A percentile compares a stretch with the other conserved stretches of the same genome.
phyloP scores from a whole-genome alignment of 2,888 invertebrate genomes.

The Pemphredon lugubris region DNA sequence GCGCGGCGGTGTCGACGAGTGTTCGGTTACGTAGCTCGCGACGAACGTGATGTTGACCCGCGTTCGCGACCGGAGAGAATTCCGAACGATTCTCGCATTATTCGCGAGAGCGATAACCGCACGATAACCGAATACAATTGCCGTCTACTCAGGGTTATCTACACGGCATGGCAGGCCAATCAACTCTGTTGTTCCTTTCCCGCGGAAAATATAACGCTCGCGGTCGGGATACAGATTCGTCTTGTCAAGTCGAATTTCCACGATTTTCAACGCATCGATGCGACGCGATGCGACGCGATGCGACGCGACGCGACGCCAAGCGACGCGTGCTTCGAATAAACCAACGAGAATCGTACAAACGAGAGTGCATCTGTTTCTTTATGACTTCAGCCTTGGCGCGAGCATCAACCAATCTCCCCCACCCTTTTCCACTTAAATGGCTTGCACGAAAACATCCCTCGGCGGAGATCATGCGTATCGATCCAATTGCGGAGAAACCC shows the following conservation, averaged over 20 bases:
- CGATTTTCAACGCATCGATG: not conserved
- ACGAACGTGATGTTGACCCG: slow-evolving; percentile 27
- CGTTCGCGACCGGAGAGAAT: slow-evolving; percentile 21
- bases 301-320: no score
- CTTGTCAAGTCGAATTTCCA: slow-evolving; percentile 8
- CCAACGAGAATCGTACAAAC: no score
- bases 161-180: slow-evolving; percentile 79
- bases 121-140: slow-evolving; percentile 79
- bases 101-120: slow-evolving; percentile 74
- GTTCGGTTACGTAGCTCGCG: slow-evolving; percentile 62
- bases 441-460: no score
- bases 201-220: slow-evolving; percentile 45
- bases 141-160: slow-evolving; percentile 80
- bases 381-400: no score
- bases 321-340: no score
- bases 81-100: slow-evolving; percentile 68
- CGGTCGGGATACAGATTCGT: slow-evolving; percentile 24
- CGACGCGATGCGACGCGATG: no score
- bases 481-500: slow-evolving; percentile 46
- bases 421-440: no score
- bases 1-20: slow-evolving; percentile 49
- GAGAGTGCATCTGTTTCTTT: no score
- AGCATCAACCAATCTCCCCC: no score
- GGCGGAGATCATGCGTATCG: slow-evolving; percentile 27
- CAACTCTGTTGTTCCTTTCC: slow-evolving; percentile 70